These are phyloP conservation scores for Tupiocoris notatus DNA, from an alignment of 2,888 invertebrate species.

Conservation along the genomic window DNA sequence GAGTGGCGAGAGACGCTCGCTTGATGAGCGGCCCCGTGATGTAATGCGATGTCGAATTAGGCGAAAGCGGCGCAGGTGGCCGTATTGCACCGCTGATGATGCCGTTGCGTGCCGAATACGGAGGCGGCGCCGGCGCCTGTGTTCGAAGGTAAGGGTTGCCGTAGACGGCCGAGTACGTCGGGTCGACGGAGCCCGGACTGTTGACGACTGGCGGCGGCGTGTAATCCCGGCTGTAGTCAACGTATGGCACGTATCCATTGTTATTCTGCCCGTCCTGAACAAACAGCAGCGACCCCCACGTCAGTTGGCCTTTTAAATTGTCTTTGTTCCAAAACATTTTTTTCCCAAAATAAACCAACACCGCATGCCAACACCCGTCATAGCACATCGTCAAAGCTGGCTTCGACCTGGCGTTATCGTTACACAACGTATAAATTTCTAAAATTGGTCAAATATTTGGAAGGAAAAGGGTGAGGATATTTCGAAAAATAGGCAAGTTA, in stretches of 20 bases:
- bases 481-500: too few relatives aligned
- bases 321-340: not conserved
- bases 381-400: too few relatives aligned
- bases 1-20: slow-evolving; percentile 65
- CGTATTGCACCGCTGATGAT: slow-evolving; percentile 49
- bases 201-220: slow-evolving; percentile 66
- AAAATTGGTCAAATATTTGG: too few relatives aligned
- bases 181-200: slow-evolving; percentile 60
- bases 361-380: too few relatives aligned
- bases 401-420: too few relatives aligned
- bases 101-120: slow-evolving; percentile 54
- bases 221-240: slow-evolving; percentile 84
- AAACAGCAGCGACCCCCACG: not conserved
- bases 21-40: slow-evolving; percentile 61
- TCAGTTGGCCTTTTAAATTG: slow-evolving; percentile 11
- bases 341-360: not conserved
- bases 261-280: slow-evolving; percentile 74
- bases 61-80: slow-evolving; percentile 29
- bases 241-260: slow-evolving; percentile 84
- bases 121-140: slow-evolving; percentile 52
- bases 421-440: too few relatives aligned
- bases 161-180: slow-evolving; percentile 83
- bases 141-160: slow-evolving; percentile 82
- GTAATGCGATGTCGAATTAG: slow-evolving; percentile 56
- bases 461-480: too few relatives aligned